A percentile compares a stretch with the other conserved stretches of the same genome.
Conservation (phyloP, 2,113 vertebrate genomes). For the Mesoclemmys tuberculata region DNA sequence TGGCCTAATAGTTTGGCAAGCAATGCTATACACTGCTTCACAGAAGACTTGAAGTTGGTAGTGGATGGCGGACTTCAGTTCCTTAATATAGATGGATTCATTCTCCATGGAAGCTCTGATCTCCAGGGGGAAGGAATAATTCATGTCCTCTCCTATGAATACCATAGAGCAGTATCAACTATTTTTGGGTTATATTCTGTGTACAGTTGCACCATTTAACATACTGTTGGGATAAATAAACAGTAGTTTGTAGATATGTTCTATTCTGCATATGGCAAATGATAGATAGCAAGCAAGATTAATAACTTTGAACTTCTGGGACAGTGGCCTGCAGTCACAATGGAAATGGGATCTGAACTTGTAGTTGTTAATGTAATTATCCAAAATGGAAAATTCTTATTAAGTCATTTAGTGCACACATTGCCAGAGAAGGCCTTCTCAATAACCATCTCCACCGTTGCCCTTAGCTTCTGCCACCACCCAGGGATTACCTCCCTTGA, state of each 20-base stretch:
- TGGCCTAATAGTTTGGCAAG: no score
- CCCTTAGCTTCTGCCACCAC: no score
- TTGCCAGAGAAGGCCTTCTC: background rate
- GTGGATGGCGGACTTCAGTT: no score
- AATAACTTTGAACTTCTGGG: background rate
- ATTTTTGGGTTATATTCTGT: background rate
- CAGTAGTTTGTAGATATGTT: background rate
- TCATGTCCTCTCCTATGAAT: background rate
- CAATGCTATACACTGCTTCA: no score
- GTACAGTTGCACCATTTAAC: background rate
- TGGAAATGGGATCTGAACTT: conserved; percentile 13
- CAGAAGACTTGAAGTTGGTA: no score
- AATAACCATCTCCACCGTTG: no score
- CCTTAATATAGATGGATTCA: no score
- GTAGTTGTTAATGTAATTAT: background rate
- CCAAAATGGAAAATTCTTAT: background rate
- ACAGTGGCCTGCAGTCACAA: background rate
- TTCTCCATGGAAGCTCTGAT: no score
- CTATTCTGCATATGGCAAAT: background rate
- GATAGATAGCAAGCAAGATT: no score
- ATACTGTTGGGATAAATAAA: background rate
- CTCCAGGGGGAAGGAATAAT: background rate
- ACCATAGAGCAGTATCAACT: background rate
- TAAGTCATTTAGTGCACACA: accelerated
- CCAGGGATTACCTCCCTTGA: no score